phyloP scores from a whole-genome alignment of 2,888 invertebrate species.

The Eupelmus urozonus region DNA sequence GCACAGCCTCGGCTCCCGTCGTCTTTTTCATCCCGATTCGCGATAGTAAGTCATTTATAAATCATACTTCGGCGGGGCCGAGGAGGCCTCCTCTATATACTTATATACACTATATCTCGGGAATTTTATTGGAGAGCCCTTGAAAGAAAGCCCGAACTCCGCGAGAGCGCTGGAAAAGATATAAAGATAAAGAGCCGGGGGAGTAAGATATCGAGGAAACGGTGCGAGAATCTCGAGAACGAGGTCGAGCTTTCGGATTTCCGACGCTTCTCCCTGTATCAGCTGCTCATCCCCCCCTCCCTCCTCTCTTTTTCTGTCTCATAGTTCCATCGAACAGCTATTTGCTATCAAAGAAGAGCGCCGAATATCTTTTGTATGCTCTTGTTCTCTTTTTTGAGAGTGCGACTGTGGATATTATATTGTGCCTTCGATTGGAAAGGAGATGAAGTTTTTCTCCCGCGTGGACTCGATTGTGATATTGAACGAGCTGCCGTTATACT shows the following conservation, averaged over 20 bases:
- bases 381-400: not conserved
- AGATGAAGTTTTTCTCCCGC: not conserved
- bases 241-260: constrained; percentile 55
- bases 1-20: not conserved
- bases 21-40: constrained; percentile 37
- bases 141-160: constrained; percentile 42
- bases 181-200: constrained; percentile 53
- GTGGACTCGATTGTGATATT: constrained; percentile 28
- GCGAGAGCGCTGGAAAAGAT: constrained; percentile 54
- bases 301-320: constrained; percentile 21
- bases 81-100: not conserved
- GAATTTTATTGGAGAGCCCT: constrained; percentile 54
- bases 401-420: constrained; percentile 41
- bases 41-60: constrained; percentile 54
- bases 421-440: constrained; percentile 15
- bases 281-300: constrained; percentile 20
- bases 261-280: constrained; percentile 45
- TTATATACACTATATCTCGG: not conserved
- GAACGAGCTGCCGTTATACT: no score
- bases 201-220: constrained; percentile 47
- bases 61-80: constrained; percentile 28
- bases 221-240: constrained; percentile 55
- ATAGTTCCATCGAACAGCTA: constrained; percentile 16
- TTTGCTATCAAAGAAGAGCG: constrained; percentile 23
- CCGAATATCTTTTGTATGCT: constrained; percentile 4